Evolutionary conservation across 2,888 invertebrate genomes (phyloP).

Genomic region (Drosophila parthenogenetica): DNA sequence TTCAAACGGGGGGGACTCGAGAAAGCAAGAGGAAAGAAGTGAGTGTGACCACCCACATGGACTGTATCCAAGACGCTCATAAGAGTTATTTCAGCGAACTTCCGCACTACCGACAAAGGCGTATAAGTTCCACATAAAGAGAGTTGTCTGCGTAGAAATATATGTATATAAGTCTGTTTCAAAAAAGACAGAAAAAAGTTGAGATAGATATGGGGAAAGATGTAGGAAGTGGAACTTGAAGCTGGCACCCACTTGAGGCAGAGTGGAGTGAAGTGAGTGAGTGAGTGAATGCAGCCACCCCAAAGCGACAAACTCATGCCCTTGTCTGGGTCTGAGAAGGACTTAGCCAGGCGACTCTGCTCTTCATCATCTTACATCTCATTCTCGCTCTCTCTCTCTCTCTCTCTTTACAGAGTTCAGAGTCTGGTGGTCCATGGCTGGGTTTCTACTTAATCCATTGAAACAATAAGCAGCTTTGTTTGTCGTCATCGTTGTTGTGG

Average conservation of each 20-base stretch:
- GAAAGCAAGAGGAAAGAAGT: neutral
- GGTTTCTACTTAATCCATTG: constrained; percentile 75
- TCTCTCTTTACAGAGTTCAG: constrained; percentile 3
- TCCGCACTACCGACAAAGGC: constrained; percentile 28
- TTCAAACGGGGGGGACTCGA: neutral
- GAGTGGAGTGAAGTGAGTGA: constrained; percentile 2
- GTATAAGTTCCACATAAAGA: constrained; percentile 19
- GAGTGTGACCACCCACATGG: constrained; percentile 39
- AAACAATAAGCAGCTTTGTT: constrained; percentile 81
- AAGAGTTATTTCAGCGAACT: constrained; percentile 32
- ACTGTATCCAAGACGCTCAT: constrained; percentile 10
- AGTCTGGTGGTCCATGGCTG: constrained; percentile 27
- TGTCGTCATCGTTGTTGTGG: constrained; percentile 37
- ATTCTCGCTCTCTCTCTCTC: neutral
- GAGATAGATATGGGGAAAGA: neutral
- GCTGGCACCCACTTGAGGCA: constrained; percentile 53
- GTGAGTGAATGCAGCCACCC: constrained; percentile 44
- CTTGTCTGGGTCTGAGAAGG: constrained; percentile 26
- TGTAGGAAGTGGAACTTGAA: constrained; percentile 38
- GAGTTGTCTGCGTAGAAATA: constrained; percentile 5
- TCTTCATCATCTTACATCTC: constrained; percentile 48
- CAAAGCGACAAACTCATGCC: constrained; percentile 28
- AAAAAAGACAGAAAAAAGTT: neutral
- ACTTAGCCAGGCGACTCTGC: constrained; percentile 36
- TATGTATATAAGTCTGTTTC: neutral